phyloP scores from a whole-genome alignment of 2,113 vertebrate genomes.

The Phycodurus eques region DNA sequence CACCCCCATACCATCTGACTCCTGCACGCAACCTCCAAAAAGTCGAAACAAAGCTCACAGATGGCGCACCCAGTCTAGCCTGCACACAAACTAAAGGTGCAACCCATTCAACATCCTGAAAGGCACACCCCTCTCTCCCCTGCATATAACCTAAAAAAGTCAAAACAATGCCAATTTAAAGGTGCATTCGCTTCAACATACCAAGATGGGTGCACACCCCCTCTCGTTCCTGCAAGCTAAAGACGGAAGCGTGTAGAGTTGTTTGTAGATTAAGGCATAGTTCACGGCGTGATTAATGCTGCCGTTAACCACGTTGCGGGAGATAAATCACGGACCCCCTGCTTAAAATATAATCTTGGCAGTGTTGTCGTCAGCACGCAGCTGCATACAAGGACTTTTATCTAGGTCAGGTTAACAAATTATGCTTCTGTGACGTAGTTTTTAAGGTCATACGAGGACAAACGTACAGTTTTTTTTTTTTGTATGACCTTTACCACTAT shows the following conservation, averaged over 20 bases:
- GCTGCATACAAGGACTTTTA: conserved; percentile 59
- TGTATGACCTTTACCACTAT: not conserved
- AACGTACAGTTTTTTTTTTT: not conserved
- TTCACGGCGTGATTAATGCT: conserved; percentile 67
- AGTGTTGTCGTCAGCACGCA: conserved; percentile 60
- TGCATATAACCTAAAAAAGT: not conserved
- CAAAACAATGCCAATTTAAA: not conserved
- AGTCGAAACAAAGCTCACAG: too few relatives aligned
- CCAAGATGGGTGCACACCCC: not conserved
- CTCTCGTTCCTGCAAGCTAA: not conserved
- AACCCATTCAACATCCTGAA: not conserved
- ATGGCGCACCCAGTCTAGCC: not conserved
- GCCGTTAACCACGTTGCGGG: conserved; percentile 56
- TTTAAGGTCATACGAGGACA: conserved; percentile 15
- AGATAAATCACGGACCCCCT: conserved; percentile 65
- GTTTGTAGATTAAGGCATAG: conserved; percentile 51
- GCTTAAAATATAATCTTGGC: conserved; percentile 64
- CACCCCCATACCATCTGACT: too few relatives aligned
- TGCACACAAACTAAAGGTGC: not conserved
- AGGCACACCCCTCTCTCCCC: not conserved
- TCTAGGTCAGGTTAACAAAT: conserved; percentile 67
- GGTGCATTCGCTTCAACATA: not conserved
- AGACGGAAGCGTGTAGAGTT: conserved; percentile 22
- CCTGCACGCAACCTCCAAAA: too few relatives aligned
- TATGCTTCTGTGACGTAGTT: conserved; percentile 31